A percentile compares a stretch with the other conserved stretches of the same genome.
phyloP scores from a whole-genome alignment of 2,113 vertebrate genomes.

The Tetrao urogallus region DNA sequence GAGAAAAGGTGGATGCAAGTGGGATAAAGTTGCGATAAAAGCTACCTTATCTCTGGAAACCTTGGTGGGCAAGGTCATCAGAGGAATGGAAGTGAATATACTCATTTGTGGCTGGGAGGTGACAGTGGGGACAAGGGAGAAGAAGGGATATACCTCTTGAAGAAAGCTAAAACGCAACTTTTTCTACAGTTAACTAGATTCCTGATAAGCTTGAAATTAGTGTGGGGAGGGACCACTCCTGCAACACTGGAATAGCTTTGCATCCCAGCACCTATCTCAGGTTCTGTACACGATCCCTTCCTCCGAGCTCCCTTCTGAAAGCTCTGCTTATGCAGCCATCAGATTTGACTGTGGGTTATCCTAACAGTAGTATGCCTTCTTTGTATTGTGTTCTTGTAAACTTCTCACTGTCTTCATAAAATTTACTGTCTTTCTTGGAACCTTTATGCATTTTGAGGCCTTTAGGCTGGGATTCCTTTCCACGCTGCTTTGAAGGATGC shows the following conservation, averaged over 20 bases:
- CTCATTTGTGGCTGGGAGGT: not conserved
- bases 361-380: not conserved
- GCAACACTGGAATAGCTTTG: not conserved
- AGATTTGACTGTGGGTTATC: not conserved
- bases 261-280: not conserved
- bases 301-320: not conserved
- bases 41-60: not conserved
- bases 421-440: not conserved
- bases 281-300: not conserved
- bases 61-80: not conserved
- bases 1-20: not conserved
- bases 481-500: not conserved
- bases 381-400: not conserved
- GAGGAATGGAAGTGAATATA: not conserved
- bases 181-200: not conserved
- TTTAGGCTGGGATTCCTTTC: not conserved
- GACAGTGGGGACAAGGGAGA: not conserved
- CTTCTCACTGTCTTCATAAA: not conserved
- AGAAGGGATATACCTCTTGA: not conserved
- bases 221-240: not conserved
- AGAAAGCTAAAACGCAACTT: not conserved
- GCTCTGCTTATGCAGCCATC: not conserved
- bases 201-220: not conserved
- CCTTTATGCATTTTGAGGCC: not conserved
- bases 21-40: slow-evolving; percentile 12